phyloP scores from a whole-genome alignment of 2,113 vertebrate species.

The Mormyrus iriodes region DNA sequence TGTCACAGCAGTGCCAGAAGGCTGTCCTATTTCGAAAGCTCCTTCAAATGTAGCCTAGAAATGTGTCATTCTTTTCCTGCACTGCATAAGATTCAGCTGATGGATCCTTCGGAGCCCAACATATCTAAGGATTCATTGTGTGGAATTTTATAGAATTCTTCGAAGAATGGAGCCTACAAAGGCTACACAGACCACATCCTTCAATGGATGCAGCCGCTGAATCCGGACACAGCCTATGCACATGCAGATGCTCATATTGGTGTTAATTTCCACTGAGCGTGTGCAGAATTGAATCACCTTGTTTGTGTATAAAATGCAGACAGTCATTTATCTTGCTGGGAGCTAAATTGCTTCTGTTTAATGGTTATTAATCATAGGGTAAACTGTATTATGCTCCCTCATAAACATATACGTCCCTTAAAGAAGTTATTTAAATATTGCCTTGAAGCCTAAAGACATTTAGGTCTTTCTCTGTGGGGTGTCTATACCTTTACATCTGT shows the following conservation, averaged over 20 bases:
- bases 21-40: not conserved
- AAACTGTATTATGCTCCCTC: not conserved
- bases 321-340: conserved; percentile 26
- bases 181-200: not conserved
- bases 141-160: not conserved
- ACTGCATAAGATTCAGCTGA: not conserved
- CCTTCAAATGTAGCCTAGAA: not conserved
- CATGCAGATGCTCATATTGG: not conserved
- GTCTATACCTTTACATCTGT: not conserved
- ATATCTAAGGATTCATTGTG: not conserved
- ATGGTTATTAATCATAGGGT: conserved; percentile 2
- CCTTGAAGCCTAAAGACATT: not conserved
- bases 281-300: conserved; percentile 6
- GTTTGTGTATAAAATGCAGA: conserved; percentile 3
- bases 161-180: not conserved
- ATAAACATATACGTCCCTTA: not conserved
- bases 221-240: not conserved
- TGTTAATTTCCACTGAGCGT: not conserved
- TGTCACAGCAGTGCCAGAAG: not conserved
- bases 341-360: conserved; percentile 11
- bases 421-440: conserved; percentile 1
- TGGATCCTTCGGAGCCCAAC: not conserved
- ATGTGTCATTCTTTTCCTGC: not conserved
- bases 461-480: not conserved
- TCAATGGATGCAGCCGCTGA: not conserved